phyloP scores from a whole-genome alignment of 2,113 vertebrate genomes.

The Charadrius vociferus region DNA sequence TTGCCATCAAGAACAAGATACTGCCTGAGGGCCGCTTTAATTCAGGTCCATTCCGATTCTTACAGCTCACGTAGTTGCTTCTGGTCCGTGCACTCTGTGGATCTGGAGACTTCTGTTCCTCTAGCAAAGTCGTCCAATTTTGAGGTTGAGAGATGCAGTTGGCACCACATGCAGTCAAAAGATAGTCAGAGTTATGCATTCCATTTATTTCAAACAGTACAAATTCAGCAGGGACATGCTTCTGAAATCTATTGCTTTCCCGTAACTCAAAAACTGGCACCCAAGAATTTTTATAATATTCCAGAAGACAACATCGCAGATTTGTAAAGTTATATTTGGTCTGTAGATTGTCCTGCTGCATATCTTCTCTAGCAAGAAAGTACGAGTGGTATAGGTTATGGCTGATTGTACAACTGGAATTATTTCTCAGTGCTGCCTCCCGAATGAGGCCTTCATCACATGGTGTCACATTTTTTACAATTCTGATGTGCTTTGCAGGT shows the following conservation, averaged over 20 bases:
- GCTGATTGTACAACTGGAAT: neutral
- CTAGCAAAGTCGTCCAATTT: neutral
- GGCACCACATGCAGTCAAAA: neutral
- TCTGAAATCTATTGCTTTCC: neutral
- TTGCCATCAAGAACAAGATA: neutral
- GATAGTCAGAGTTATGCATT: neutral
- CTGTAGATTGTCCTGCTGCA: neutral
- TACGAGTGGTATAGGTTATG: neutral
- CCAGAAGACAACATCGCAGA: neutral
- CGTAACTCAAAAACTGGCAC: neutral
- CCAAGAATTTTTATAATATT: neutral
- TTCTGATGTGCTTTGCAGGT: neutral
- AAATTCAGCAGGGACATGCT: neutral
- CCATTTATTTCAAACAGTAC: neutral
- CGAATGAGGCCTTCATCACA: neutral
- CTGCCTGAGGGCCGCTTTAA: neutral
- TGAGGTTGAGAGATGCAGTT: neutral
- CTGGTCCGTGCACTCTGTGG: neutral
- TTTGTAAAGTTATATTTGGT: neutral
- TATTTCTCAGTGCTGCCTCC: neutral
- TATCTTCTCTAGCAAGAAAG: neutral
- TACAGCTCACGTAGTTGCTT: neutral
- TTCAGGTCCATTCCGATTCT: neutral
- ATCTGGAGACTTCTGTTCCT: neutral
- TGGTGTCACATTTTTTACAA: neutral